Conservation (phyloP, 2,113 vertebrate species). For the Megatriorchis doriae region DNA sequence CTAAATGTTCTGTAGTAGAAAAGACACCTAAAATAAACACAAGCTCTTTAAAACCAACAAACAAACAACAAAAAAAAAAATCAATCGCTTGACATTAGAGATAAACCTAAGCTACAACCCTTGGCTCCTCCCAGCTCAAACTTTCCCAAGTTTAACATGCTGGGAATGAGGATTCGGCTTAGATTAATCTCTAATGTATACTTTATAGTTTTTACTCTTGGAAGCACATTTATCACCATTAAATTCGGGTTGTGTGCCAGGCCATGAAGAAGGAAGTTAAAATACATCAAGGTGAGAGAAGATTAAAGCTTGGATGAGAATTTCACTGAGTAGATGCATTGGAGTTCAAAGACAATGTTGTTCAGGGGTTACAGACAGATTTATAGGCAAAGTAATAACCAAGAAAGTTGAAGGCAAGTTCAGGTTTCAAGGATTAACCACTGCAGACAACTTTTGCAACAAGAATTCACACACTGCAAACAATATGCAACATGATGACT, state of each 20-base stretch:
- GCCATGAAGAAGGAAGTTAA: background rate
- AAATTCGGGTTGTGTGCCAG: background rate
- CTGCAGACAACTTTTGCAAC: background rate
- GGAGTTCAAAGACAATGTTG: background rate
- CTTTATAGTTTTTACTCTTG: constrained; percentile 14
- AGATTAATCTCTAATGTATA: background rate
- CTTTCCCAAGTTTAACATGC: background rate
- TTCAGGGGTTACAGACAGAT: background rate
- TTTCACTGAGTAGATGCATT: background rate
- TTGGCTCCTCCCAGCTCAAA: background rate
- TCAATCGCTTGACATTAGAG: background rate
- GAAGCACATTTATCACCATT: constrained; percentile 26
- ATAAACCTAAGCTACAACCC: background rate
- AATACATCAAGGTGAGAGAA: constrained; percentile 24
- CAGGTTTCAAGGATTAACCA: background rate
- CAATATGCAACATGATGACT: background rate
- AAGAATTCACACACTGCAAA: background rate
- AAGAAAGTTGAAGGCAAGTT: constrained; percentile 44
- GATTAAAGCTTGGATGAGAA: constrained; percentile 16
- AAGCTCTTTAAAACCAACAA: background rate
- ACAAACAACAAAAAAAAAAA: too few species aligned
- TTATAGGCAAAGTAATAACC: background rate
- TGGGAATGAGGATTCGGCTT: background rate
- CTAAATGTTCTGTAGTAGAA: background rate
- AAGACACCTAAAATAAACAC: background rate